Evolutionary conservation across 2,888 invertebrate species (phyloP).

Genomic region (Stenodera caucasica): DNA sequence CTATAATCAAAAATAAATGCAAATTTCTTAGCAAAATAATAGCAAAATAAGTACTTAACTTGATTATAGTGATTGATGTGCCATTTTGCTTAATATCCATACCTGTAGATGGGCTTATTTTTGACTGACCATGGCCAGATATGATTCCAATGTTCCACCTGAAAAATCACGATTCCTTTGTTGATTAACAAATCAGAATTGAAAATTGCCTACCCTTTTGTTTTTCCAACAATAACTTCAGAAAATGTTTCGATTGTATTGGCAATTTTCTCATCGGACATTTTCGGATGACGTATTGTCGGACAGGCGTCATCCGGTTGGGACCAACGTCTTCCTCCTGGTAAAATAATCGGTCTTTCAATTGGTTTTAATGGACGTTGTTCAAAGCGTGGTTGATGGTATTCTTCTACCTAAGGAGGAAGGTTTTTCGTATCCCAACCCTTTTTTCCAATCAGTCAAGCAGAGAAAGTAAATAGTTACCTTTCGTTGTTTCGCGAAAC

Average conservation of each 20-base stretch:
- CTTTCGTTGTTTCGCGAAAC: conserved; percentile 49
- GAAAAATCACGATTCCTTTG: conserved; percentile 51
- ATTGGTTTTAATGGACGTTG: conserved; percentile 61
- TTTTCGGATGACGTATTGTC: conserved; percentile 53
- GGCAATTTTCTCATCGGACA: conserved; percentile 86
- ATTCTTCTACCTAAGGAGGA: conserved; percentile 46
- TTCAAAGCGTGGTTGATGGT: conserved; percentile 56
- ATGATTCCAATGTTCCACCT: conserved; percentile 68
- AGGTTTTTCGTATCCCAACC: conserved; percentile 51
- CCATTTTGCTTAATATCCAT: conserved; percentile 38
- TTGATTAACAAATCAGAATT: conserved; percentile 19
- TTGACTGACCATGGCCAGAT: conserved; percentile 65
- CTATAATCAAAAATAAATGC: conserved; percentile 3
- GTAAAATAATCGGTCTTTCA: conserved; percentile 72
- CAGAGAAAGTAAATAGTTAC: conserved; percentile 22
- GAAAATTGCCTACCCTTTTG: conserved; percentile 73
- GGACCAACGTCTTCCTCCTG: conserved; percentile 78
- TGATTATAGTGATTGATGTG: conserved; percentile 16
- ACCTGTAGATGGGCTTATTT: conserved; percentile 63
- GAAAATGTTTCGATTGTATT: conserved; percentile 83
- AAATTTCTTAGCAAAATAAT: not conserved
- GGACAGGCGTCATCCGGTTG: conserved; percentile 74
- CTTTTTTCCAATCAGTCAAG: not conserved
- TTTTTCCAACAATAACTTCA: conserved; percentile 81
- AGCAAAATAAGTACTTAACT: conserved; percentile 19